Evolutionary conservation across 2,888 invertebrate species (phyloP), one percentile per base, ranked within the genome.

Genomic region (Hecatera dysodea): DNA sequence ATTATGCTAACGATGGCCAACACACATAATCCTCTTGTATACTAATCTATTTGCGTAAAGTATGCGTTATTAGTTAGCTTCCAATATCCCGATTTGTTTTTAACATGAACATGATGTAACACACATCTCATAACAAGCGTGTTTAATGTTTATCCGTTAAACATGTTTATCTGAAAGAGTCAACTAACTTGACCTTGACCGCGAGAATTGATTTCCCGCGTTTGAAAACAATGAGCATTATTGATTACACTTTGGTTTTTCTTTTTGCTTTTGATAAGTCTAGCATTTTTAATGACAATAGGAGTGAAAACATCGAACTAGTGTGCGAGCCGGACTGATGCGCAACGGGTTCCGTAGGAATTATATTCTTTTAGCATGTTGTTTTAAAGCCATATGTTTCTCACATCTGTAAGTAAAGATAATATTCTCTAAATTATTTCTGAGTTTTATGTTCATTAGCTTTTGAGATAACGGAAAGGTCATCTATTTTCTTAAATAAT

Each of bases 161-260:
- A 42, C 48, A 6, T 48, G 39, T 39, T 39, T 22, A 65, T 53
- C 24, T 33, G 11, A 5, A n/a, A 22, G 22, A 24, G 22, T 24
- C 24, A 24, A 8, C 22, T 33, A n/a, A 57, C 42, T 57, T 57
- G 69, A 39, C 48, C 29, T 22, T 29, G 19, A 29, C 24, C 29
- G 39, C 48, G 29, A n/a, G 15, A 19, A 56, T 39, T 8, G 1
- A 39, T 69, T 29, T 22, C 46, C 29, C 55, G 39, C 67, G 8
- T 39, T 29, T 67, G 39, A 39, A 68, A 46, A 67, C 68, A 67
- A 48, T 67, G 46, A 15, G 2, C n/a, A 3, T 5, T 67, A 52
- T 5, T 52, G 12, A 1, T 55, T 22, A 29, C 22, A 39, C 67
- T 55, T 55, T 36, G 44, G 6, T 44, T 36, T 0, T n/a, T 17